Evolutionary conservation across 2,888 invertebrate genomes (phyloP), one percentile per base, ranked within the genome.

Genomic region (Lysandra coridon): DNA sequence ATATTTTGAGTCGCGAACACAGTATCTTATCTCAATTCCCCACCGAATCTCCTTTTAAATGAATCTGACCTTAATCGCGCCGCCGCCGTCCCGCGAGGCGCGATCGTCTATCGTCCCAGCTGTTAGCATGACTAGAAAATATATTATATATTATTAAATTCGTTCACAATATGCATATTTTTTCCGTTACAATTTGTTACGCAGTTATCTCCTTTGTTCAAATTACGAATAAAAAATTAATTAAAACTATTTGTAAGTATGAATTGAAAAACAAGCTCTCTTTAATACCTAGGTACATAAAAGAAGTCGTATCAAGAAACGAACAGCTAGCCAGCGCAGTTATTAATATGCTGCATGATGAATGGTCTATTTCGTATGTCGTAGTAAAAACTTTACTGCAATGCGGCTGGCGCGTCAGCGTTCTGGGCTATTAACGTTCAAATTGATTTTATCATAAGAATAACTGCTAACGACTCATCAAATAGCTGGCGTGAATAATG

Each of bases 401-500:
- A 14, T 69, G 69, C 69, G 69, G 33, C 12, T 69, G 33, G 17
- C 4, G 69, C 33, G 69, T 69, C 33, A 69, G 33, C 12, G 62
- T 30, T 64, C 64, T 14, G 69, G 14, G 37, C 69, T 69, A 69
- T 69, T 69, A 33, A 14, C 33, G 33, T 33, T 14, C 14, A 69
- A 37, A 69, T 69, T 69, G 33, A 69, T 69, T 69, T 69, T 69
- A 69, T 33, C 64, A 33, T 69, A 30, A 12, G 12, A 23, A 62
- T 62, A 62, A 62, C 23, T 7, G 23, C 23, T 69, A 69, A 69
- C 69, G 69, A 69, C 69, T 69, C 33, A 37, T 69, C 17, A 69
- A 10, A 64, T 69, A 37, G 69, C 69, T 33, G 69, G 4, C 33
- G 69, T 69, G 69, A 33, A 30, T 69, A 33, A 33, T 33, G 69